These are phyloP conservation scores for Rhingia rostrata DNA, from an alignment of 2,888 invertebrate species.

Conservation along the genomic window DNA sequence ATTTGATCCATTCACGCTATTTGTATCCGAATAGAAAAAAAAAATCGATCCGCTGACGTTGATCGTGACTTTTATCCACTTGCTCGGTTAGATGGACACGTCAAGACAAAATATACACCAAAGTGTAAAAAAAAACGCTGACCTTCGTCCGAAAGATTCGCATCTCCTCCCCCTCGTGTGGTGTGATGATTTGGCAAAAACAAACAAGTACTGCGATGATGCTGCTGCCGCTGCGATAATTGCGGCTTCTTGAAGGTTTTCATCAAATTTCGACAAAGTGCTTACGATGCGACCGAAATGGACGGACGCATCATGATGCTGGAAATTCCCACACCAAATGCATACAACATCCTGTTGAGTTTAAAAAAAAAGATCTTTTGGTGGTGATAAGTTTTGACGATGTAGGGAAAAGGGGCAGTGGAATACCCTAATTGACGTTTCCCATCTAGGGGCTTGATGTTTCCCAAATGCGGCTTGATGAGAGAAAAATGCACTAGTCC, in stretches of 20 bases:
- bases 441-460: background rate
- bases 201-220: slow-evolving; percentile 26
- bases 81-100: slow-evolving; percentile 40
- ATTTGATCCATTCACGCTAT: slow-evolving; percentile 70
- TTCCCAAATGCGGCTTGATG: background rate
- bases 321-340: slow-evolving; percentile 46
- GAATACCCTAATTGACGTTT: slow-evolving; percentile 41
- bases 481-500: slow-evolving; percentile 26
- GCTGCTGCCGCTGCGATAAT: slow-evolving; percentile 60
- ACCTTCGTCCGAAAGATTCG: slow-evolving; percentile 41
- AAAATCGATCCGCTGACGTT: slow-evolving; percentile 27
- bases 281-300: slow-evolving; percentile 16
- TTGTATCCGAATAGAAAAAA: slow-evolving; percentile 21
- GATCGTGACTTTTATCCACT: slow-evolving; percentile 54
- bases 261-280: slow-evolving; percentile 63
- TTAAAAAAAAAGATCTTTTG: background rate
- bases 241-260: slow-evolving; percentile 66
- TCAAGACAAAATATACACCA: slow-evolving; percentile 21
- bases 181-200: slow-evolving; percentile 54
- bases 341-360: slow-evolving; percentile 27
- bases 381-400: background rate
- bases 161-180: slow-evolving; percentile 16
- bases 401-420: background rate
- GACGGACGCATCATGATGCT: slow-evolving; percentile 7
- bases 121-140: slow-evolving; percentile 39